Conservation (phyloP, 2,888 invertebrate genomes). For the Fragum fragum region DNA sequence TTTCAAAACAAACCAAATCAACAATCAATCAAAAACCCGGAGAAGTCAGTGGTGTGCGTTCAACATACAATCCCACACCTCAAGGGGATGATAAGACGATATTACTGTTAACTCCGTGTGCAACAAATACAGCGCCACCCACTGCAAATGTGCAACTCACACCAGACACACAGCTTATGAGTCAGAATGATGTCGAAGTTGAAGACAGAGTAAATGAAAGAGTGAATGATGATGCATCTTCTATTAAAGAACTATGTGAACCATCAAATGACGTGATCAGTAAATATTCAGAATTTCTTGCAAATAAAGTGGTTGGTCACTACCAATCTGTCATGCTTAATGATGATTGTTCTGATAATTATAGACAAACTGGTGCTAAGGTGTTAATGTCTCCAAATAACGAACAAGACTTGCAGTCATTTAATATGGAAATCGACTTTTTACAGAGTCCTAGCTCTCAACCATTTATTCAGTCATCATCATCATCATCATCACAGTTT, state of each 20-base stretch:
- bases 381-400: neutral
- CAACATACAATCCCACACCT: neutral
- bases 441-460: neutral
- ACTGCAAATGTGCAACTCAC: neutral
- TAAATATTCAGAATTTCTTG: neutral
- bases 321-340: neutral
- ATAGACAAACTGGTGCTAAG: constrained; percentile 10
- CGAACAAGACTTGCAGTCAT: neutral
- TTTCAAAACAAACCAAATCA: constrained; percentile 61
- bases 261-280: too few relatives aligned
- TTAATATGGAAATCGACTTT: constrained; percentile 5
- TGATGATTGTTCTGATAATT: neutral
- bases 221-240: neutral
- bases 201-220: neutral
- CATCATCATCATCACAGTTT: neutral
- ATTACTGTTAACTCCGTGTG: neutral
- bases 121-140: neutral
- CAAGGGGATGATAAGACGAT: neutral
- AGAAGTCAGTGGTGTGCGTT: neutral
- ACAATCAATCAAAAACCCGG: neutral
- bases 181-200: neutral
- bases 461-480: neutral
- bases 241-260: too few relatives aligned
- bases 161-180: neutral
- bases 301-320: neutral